Conservation (phyloP, 2,113 vertebrate genomes). For the Phylloscopus trochilus region DNA sequence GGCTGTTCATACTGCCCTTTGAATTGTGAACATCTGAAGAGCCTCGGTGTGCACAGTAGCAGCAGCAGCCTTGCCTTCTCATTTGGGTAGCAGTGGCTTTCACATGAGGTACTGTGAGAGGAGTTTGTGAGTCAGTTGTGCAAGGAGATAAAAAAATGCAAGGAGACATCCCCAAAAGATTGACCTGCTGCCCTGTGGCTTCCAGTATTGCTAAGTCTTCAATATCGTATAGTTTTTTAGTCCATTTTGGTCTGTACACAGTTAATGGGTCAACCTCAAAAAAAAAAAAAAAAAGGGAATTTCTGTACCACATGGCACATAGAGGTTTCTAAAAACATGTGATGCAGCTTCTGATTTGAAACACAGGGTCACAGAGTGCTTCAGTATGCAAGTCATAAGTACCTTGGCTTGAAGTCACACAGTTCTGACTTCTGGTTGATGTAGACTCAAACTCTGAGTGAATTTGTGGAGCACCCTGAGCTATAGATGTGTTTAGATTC, state of each 20-base stretch:
- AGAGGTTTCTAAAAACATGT: background rate
- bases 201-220: background rate
- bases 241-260: background rate
- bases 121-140: background rate
- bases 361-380: background rate
- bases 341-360: background rate
- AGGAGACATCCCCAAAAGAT: background rate
- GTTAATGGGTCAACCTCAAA: background rate
- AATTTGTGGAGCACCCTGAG: background rate
- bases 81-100: background rate
- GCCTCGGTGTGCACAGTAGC: background rate
- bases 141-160: background rate
- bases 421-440: background rate
- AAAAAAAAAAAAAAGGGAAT: background rate
- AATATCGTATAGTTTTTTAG: rapidly evolving
- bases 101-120: rapidly evolving
- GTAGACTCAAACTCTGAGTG: background rate
- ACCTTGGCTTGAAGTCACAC: background rate
- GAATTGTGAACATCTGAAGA: background rate
- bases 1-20: background rate
- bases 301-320: background rate
- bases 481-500: background rate
- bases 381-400: background rate
- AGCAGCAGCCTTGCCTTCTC: background rate
- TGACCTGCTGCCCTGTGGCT: background rate